phyloP scores from a whole-genome alignment of 2,888 invertebrate genomes.

The Caenorhabditis sulstoni region DNA sequence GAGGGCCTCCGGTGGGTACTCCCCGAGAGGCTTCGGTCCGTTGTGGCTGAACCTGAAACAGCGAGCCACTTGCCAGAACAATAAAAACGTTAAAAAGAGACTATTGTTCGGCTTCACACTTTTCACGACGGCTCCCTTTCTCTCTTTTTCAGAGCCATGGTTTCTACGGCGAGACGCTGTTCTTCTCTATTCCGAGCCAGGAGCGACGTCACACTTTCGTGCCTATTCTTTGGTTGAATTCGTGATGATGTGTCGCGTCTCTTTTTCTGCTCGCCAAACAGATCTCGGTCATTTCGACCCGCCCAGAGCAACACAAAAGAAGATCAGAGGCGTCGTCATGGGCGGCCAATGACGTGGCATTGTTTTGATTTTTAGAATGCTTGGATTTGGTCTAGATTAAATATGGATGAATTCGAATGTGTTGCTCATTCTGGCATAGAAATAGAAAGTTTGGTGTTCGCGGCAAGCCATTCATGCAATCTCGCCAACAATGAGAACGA shows the following conservation, averaged over 20 bases:
- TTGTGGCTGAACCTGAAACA: conserved; percentile 28
- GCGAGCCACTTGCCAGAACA: not conserved
- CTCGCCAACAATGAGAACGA: not conserved
- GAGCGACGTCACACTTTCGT: conserved; percentile 31
- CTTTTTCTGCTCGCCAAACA: conserved; percentile 5
- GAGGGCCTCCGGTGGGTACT: conserved; percentile 45
- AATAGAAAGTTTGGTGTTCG: not conserved
- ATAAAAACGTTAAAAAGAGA: not conserved
- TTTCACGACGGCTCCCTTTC: not conserved
- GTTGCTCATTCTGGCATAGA: conserved; percentile 10
- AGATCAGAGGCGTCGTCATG: not conserved
- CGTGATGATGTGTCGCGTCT: conserved; percentile 12
- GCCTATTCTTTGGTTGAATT: conserved; percentile 31
- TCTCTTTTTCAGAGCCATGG: conserved; percentile 5
- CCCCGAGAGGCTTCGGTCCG: conserved; percentile 26
- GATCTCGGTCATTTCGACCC: conserved; percentile 19
- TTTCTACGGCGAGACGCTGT: too few species aligned
- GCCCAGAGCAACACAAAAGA: conserved; percentile 5
- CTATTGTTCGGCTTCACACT: not conserved
- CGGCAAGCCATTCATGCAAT: not conserved
- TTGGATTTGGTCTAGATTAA: conserved; percentile 26
- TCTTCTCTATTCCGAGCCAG: conserved; percentile 1
- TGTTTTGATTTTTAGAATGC: conserved; percentile 10
- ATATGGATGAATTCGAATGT: conserved; percentile 9
- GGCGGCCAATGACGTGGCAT: conserved; percentile 7